Percentiles rank a stretch among this genome's conserved stretches.
phyloP scores from a whole-genome alignment of 2,113 vertebrate genomes.

The Bostrychus sinensis region DNA sequence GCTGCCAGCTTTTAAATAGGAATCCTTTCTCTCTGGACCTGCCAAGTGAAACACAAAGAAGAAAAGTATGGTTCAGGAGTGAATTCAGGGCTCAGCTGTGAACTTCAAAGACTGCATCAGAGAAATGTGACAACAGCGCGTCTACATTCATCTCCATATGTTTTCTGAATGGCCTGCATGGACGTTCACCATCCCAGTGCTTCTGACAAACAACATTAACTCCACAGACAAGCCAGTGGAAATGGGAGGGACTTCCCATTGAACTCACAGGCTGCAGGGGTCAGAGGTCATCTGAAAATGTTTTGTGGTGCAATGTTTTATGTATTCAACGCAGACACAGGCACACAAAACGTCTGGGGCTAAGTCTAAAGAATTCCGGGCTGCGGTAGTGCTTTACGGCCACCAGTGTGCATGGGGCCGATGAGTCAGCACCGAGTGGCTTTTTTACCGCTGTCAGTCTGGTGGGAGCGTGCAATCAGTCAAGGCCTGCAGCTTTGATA shows the following conservation, averaged over 20 bases:
- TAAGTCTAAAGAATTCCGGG: conserved; percentile 32
- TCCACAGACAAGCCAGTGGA: conserved; percentile 16
- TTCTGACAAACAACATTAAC: conserved; percentile 48
- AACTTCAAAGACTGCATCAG: conserved; percentile 51
- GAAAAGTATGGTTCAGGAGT: background rate
- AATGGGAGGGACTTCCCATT: background rate
- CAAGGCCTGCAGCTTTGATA: conserved; percentile 51
- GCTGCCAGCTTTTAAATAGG: background rate
- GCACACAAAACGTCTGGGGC: conserved; percentile 29
- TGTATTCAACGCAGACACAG: background rate
- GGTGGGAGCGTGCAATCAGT: conserved; percentile 47
- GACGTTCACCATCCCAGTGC: conserved; percentile 26
- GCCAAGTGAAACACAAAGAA: conserved; percentile 7
- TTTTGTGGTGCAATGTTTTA: conserved; percentile 13
- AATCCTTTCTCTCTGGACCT: background rate
- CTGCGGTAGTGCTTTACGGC: conserved; percentile 48
- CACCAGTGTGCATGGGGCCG: conserved; percentile 29
- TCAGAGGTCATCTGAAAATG: conserved; percentile 51
- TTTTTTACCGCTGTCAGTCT: conserved; percentile 58
- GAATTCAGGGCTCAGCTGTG: background rate
- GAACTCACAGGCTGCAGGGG: conserved; percentile 31
- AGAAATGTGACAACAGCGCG: background rate
- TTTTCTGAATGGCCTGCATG: conserved; percentile 4
- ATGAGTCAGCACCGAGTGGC: conserved; percentile 59
- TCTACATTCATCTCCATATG: conserved; percentile 7